Evolutionary conservation across 1,140 invertebrate genomes (phyloP), one percentile per base, ranked within the genome.

Genomic region (Colletes gigas): DNA sequence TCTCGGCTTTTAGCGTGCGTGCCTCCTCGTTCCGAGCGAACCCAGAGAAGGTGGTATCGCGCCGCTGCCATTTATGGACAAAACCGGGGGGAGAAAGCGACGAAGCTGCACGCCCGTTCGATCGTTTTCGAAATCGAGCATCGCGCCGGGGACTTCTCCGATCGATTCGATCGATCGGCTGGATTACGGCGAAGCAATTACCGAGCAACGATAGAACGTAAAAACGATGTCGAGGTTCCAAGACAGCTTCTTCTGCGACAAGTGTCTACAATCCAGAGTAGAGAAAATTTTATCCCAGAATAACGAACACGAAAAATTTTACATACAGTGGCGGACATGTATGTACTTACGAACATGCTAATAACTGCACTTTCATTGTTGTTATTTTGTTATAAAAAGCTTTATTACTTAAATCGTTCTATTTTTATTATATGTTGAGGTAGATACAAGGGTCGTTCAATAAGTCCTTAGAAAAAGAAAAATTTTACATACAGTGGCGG

Each of bases 1-100:
- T 47, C 14, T 19, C 17, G 17, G 54, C 44, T 62, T 62, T 54
- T 52, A 70, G 4, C 57, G 57, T 21, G 30, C 44, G 17, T 44
- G 65, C 21, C 19, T 17, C 8, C 30, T 30, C 30, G 54, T 60
- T 52, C 66, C 30, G 21, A 1, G 47, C 39, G n/a, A 82, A 83
- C 68, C 57, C 62, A 44, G 75, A 78, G 47, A 21, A 73, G 79
- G 55, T 50, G 55, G 63, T 62, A 65, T 78, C 67, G 65, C 44
- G 50, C 21, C 69, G 69, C 14, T 83, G 70, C 83, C 82, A 73
- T 79, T 79, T 72, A 74, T 70, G 70, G 76, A 65, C 54, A 44
- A 47, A 71, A 55, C 12, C 47, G 71, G 47, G 39, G 30, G 63
- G 76, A 75, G 71, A 80, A 67, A 66, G 83, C 70, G 44, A 54